Conservation (phyloP, 1,140 invertebrate species). For the Drosophila malerkotliana region DNA sequence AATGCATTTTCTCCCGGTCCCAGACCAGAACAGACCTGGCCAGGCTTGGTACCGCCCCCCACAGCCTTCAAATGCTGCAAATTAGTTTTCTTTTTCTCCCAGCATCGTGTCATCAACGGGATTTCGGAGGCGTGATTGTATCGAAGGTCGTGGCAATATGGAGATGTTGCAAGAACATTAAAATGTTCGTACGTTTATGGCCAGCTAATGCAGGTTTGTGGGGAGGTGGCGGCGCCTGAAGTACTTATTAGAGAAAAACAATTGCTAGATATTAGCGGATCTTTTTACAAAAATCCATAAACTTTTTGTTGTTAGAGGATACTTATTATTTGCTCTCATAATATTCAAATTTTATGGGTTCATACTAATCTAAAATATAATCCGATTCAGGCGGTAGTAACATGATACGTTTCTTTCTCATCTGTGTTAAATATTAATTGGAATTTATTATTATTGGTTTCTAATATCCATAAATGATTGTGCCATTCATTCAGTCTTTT, state of each 20-base stretch:
- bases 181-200: slow-evolving; percentile 26
- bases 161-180: slow-evolving; percentile 43
- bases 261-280: not conserved
- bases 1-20: slow-evolving; percentile 59
- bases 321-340: slow-evolving; percentile 6
- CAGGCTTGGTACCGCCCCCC: slow-evolving; percentile 7
- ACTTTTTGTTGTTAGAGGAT: not conserved
- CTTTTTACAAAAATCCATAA: not conserved
- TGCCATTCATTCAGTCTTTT: slow-evolving; percentile 24
- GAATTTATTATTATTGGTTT: slow-evolving; percentile 36
- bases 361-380: not conserved
- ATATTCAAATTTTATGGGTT: slow-evolving; percentile 10
- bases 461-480: slow-evolving; percentile 46
- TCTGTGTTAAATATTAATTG: slow-evolving; percentile 25
- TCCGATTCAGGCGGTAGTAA: slow-evolving; percentile 8
- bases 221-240: not conserved
- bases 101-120: slow-evolving; percentile 44
- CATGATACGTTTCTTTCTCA: slow-evolving; percentile 14
- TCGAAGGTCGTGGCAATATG: slow-evolving; percentile 49
- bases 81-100: slow-evolving; percentile 46
- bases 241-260: slow-evolving; percentile 1
- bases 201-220: slow-evolving; percentile 39
- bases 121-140: slow-evolving; percentile 50
- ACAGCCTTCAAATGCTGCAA: slow-evolving; percentile 12
- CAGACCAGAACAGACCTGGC: not conserved